Evolutionary conservation across 2,888 invertebrate genomes (phyloP), one percentile per base, ranked within the genome.

Genomic region (Cactoblastis cactorum): DNA sequence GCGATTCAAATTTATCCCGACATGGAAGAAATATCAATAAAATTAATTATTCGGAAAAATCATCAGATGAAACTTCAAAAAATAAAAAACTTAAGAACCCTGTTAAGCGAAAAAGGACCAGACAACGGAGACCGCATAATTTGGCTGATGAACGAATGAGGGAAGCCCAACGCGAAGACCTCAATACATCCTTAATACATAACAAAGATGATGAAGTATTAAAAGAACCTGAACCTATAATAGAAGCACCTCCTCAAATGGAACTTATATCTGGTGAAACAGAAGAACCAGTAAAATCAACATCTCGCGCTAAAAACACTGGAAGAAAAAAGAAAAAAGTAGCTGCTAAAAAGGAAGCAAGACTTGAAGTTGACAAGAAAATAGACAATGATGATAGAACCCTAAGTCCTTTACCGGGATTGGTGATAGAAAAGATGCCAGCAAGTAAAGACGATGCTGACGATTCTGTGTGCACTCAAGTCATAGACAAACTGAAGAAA

Each of bases 141-240:
- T 62, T 83, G 45, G 51, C 71, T 2, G 83, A 85, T 58, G 80
- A 87, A 69, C 73, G 56, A 54, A 80, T 85, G 76, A 76, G 85
- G 55, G 59, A 72, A 1, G 58, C 58, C 0, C 50, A 53, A 0
- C 53, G 56, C 38, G 77, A 80, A 53, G 53, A 56, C 2, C 60
- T 83, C 6, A 71, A 86, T 51, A 72, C 71, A 0, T 84, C 84
- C 3, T 53, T 83, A 1, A 49, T 70, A 15, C 34, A 68, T 38
- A 66, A 71, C 38, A 58, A 59, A 22, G 50, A 58, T 3, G 39
- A 55, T 15, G 51, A 53, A 28, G 24, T 54, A 8, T 14, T 33
- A 0, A 53, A 54, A 5, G 70, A 72, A 34, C 61, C 68, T 8
- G 60, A 67, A 45, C 67, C 74, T 5, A 51, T 61, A 12, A 53